Base-by-base conservation (phyloP, 2,113 vertebrate species). In the Lagenorhynchus albirostris region DNA sequence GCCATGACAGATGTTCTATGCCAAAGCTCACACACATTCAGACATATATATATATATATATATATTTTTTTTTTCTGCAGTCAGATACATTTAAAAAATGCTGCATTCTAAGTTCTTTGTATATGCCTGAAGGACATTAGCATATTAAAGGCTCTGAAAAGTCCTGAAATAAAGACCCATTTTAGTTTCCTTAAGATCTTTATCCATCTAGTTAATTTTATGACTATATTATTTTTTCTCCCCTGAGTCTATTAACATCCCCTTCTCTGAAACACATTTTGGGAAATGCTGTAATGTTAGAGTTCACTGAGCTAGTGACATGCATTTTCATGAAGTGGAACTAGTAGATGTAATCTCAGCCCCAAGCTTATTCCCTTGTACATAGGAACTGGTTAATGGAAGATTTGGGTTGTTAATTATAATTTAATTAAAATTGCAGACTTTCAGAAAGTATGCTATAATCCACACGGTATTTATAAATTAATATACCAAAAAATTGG, bases 121-220 rank as follows among this genome's bases (percentile, higher is more conserved):
- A 41, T 71, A 83, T 36, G 76, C 38, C 33, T 58, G 3, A 44
- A 81, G 31, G 63, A 23, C 0, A 73, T 74, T 77, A 95, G 25
- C 17, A 88, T 63, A 84, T 55, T 84, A 80, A 90, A 94, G 53
- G 23, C 14, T 63, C 63, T 88, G 65, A 96, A 60, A 96, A 83
- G 29, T 93, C 31, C 47, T 84, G 53, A 68, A 47, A 93, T 68
- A 81, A 95, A 89, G 36, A 70, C 9, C 50, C 2, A 53, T 38
- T 76, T 82, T 90, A 23, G 55, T 95, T 77, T 94, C 71, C 38
- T 94, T 89, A n/a, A 77, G 68, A 81, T 77, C 1, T 89, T 77
- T 90, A 44, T 76, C 41, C 55, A 50, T 18, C 15, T 26, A 89
- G 67, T 53, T 74, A 87, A 74, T 90, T 95, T 87, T 25, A 81